Percentiles rank a stretch among this genome's conserved stretches.
These are phyloP conservation scores for Poeciliopsis paucimaculata DNA, from an alignment of 2,797 vertebrate genomes.

Conservation along the genomic window DNA sequence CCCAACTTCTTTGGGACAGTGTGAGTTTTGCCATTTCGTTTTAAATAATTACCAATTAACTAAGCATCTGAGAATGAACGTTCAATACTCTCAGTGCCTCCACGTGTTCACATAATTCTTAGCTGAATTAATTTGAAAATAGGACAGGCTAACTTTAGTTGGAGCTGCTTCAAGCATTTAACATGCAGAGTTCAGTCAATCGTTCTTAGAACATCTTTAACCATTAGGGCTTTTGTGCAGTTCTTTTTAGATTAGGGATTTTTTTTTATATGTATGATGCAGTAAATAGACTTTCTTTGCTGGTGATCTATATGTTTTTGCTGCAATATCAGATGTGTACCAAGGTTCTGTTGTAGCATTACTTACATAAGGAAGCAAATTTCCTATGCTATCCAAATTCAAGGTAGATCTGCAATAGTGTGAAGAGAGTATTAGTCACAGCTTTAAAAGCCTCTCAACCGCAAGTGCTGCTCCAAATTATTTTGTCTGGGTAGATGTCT, in stretches of 20 bases:
- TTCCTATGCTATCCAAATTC: background rate
- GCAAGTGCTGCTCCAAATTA: background rate
- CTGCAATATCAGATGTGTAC: background rate
- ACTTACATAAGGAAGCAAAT: background rate
- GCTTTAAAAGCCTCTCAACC: background rate
- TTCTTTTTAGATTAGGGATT: too few relatives aligned
- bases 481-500: background rate
- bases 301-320: background rate
- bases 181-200: background rate
- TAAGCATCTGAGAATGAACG: background rate
- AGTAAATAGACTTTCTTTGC: background rate
- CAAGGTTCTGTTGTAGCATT: background rate
- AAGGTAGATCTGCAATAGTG: background rate
- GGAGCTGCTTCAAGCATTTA: background rate
- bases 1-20: background rate
- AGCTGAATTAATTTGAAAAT: background rate
- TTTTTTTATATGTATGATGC: background rate
- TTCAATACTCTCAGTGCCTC: background rate
- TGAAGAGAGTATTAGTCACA: background rate
- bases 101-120: background rate
- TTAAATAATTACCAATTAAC: background rate
- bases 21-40: background rate
- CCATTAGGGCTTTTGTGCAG: background rate
- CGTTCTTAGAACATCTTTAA: background rate
- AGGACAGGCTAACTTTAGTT: background rate